Base-by-base conservation (phyloP, 2,797 vertebrate genomes). In the Echeneis naucrates region DNA sequence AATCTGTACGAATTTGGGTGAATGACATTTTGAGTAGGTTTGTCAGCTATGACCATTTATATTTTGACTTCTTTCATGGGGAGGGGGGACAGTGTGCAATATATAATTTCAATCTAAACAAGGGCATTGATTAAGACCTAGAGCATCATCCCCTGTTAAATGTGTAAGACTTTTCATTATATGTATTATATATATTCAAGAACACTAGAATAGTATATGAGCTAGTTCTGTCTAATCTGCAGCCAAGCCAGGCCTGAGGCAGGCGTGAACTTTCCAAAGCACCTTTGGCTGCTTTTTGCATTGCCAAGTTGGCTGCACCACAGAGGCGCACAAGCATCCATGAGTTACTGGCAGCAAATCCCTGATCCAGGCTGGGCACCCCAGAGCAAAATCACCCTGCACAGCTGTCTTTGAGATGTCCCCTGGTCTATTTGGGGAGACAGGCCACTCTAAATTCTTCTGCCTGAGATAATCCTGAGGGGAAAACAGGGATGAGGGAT, bases 361-460 rank as follows among this genome's bases (percentile, higher is more conserved):
- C 76, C 57, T 78, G 72, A 86, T 82, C 82, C 78, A 65, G 77
- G 16, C 83, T 47, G 66, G 60, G 82, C 77, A 83, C 63, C 82
- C 83, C 78, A 68, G 53, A 82, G 68, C 69, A 75, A 80, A 81
- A 56, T 75, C 78, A 61, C 44, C 78, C 71, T 67, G 70, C 81
- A 86, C 92, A 92, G 91, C 87, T 91, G 91, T 87, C 77, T 75
- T 69, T 91, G 90, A 87, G 81, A 87, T 86, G 76, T 84, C 80
- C 74, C 33, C 55, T 26, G 42, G 71, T 92, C 92, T 94, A 94
- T 94, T 94, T 92, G 82, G 85, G 89, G 89, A 89, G 89, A 81
- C 75, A 63, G 75, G 50, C 88, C 82, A 85, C 87, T 92, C 88
- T 84, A 86, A 89, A 92, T 93, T 90, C 92, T 87, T 90, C 66